Percentiles rank a stretch among this genome's conserved stretches.
phyloP scores from a whole-genome alignment of 1,140 invertebrate species.

The Augochlora pura region DNA sequence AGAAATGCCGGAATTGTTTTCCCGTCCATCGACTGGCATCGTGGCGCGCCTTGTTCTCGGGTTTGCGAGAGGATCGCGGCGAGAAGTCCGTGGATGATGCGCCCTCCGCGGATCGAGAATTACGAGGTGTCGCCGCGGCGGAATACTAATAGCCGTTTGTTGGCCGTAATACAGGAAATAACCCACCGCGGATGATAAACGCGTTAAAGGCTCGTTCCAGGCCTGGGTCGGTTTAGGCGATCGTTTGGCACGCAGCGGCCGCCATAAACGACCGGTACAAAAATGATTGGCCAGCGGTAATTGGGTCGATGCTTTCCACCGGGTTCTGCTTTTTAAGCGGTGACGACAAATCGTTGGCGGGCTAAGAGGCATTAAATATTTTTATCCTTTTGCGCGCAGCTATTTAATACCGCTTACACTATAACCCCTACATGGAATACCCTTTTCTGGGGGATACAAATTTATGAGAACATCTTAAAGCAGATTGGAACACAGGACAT shows the following conservation, averaged over 20 bases:
- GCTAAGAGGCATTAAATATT: too few relatives aligned
- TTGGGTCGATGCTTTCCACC: background rate
- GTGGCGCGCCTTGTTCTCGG: background rate
- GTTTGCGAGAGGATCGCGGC: too few relatives aligned
- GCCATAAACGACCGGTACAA: background rate
- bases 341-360: too few relatives aligned
- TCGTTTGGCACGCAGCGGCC: background rate
- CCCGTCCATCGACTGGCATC: background rate
- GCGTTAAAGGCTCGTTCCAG: conserved; percentile 12
- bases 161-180: conserved; percentile 42
- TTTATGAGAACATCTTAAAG: too few relatives aligned
- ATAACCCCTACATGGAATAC: too few relatives aligned
- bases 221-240: background rate
- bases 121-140: conserved; percentile 15
- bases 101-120: conserved; percentile 26
- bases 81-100: background rate
- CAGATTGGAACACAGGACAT: too few relatives aligned
- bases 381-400: too few relatives aligned
- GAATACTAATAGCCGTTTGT: conserved; percentile 46
- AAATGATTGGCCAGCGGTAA: background rate
- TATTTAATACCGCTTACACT: too few relatives aligned
- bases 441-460: too few relatives aligned
- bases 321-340: too few relatives aligned
- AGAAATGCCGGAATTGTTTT: background rate
- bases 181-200: conserved; percentile 15